Base-by-base conservation (phyloP, 1,140 invertebrate genomes). In the Xylocopa sonorina region DNA sequence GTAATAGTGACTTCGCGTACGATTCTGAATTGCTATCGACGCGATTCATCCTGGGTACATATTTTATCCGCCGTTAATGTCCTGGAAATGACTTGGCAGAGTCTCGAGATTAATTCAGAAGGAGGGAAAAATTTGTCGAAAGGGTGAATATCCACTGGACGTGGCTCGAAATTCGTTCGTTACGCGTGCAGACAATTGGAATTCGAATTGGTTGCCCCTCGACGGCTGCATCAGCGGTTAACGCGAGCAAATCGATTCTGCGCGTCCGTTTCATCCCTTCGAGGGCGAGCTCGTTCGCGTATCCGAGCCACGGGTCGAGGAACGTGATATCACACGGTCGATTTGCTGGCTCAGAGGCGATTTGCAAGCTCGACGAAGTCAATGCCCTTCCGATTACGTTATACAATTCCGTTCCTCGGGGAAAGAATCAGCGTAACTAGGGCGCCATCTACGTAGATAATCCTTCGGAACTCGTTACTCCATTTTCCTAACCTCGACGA, bases 291-390 rank as follows among this genome's bases (percentile, higher is more conserved):
- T 53, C 6, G 46, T 41, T 51, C 46, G 24, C 34, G 60, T 14
- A 63, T n/a, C 62, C n/a, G n/a, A 68, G 74, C 46, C 75, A 69
- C 55, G 55, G 75, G 63, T 27, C 41, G 55, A 53, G 75, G 71
- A 78, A 78, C 67, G 75, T 62, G 75, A 71, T 78, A 78, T 78
- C 75, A 41, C 75, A 71, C 75, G 75, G 75, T 71, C 67, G 75
- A 71, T 78, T 78, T 78, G 21, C 55, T 71, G 38, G 53, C 75
- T 77, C 32, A 38, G 46, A 71, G 55, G 75, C 75, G 75, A 77
- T 78, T 78, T 60, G 55, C 55, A 78, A 71, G 55, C 67, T 78
- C 55, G 53, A 24, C 27, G 75, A 71, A 78, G 75, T 78, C 75
- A 78, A 78, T 58, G 75, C 67, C 75, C 75, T 71, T 67, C 55